A percentile compares a stretch with the other conserved stretches of the same genome.
Evolutionary conservation across 2,113 vertebrate genomes (phyloP).

Genomic region (Malaclemys terrapin): DNA sequence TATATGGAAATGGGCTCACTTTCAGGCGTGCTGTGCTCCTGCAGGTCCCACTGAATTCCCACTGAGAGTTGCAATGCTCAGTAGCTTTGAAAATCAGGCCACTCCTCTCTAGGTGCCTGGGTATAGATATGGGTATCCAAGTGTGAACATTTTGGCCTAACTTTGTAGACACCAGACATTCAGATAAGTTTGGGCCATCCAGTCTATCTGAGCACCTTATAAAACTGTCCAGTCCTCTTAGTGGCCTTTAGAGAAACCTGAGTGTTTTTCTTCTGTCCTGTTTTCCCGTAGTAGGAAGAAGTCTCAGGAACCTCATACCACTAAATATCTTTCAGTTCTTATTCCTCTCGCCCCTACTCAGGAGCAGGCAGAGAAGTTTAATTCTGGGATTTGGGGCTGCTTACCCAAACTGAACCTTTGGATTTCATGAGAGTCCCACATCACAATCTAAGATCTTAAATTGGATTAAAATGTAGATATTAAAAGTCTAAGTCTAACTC

Average conservation of each 20-base stretch:
- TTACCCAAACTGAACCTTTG: neutral
- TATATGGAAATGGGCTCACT: neutral
- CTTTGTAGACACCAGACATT: neutral
- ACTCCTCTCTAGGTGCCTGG: neutral
- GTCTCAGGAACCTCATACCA: neutral
- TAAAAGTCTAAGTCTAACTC: neutral
- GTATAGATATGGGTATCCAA: neutral
- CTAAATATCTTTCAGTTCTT: neutral
- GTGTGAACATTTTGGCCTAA: neutral
- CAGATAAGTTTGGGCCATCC: neutral
- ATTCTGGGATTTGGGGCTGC: neutral
- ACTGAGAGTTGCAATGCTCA: neutral
- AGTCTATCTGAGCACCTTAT: neutral
- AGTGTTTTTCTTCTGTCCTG: neutral
- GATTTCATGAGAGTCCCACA: neutral
- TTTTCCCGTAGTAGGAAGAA: neutral
- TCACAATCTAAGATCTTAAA: neutral
- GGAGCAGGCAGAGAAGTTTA: neutral
- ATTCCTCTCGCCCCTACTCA: neutral
- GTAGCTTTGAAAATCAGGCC: neutral
- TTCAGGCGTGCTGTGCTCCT: rapidly evolving
- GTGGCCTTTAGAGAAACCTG: neutral
- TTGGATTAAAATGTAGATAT: too few species aligned
- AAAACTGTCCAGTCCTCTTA: neutral
- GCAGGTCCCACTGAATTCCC: neutral